These are phyloP conservation scores for Trichonephila clavata DNA, from an alignment of 1,140 invertebrate species.

Conservation along the genomic window DNA sequence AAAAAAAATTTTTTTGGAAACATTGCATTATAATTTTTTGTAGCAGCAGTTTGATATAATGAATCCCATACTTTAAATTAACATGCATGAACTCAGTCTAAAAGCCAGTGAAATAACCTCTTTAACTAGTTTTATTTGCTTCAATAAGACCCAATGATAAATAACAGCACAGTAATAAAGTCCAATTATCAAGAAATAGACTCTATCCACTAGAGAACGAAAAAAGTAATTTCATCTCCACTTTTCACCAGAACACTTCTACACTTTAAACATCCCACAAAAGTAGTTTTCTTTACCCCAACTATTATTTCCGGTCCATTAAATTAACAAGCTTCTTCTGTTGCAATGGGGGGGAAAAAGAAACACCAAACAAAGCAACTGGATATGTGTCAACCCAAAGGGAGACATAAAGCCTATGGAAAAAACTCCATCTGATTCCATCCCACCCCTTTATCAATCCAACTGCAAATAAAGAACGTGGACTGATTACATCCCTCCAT, in stretches of 20 bases:
- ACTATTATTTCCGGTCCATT: not conserved
- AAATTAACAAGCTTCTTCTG: conserved; percentile 22
- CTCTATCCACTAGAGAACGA: too few relatives aligned
- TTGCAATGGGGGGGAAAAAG: not conserved
- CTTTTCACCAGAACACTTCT: not conserved
- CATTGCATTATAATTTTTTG: too few relatives aligned
- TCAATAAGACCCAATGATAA: too few relatives aligned
- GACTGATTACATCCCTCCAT: conserved; percentile 12
- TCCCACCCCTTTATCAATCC: not conserved
- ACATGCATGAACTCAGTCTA: too few relatives aligned
- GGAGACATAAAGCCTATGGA: conserved; percentile 31
- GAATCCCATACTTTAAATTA: too few relatives aligned
- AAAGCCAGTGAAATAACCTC: too few relatives aligned
- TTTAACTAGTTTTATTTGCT: too few relatives aligned
- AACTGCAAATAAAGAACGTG: conserved; percentile 27
- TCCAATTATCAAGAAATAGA: too few relatives aligned
- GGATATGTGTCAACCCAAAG: conserved; percentile 20
- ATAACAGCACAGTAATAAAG: too few relatives aligned
- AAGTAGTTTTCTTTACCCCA: not conserved
- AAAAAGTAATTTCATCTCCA: not conserved
- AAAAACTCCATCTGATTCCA: conserved; percentile 48
- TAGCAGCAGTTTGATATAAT: too few relatives aligned
- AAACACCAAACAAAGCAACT: not conserved
- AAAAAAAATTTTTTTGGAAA: too few relatives aligned
- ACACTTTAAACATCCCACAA: conserved; percentile 11